phyloP scores from a whole-genome alignment of 2,888 invertebrate species.

The Tricholauxania praeusta region DNA sequence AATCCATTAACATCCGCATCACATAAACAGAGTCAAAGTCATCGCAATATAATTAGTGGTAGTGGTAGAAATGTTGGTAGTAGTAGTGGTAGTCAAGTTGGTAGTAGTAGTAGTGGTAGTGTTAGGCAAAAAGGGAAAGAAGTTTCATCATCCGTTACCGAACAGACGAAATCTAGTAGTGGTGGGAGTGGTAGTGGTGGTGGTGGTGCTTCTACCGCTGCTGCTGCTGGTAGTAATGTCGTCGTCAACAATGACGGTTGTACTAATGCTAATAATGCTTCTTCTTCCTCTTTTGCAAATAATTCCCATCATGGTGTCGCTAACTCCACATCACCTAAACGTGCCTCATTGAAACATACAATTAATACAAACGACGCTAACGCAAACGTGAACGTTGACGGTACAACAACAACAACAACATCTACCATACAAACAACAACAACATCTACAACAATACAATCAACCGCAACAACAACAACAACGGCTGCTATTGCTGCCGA shows the following conservation, averaged over 20 bases:
- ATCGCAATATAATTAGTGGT: constrained; percentile 45
- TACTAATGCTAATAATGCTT: constrained; percentile 73
- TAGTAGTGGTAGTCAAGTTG: constrained; percentile 48
- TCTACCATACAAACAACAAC: constrained; percentile 50
- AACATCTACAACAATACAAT: constrained; percentile 52
- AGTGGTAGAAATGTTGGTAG: constrained; percentile 48
- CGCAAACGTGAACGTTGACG: constrained; percentile 49
- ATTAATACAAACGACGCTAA: constrained; percentile 58
- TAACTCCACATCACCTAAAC: constrained; percentile 62
- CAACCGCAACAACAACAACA: constrained; percentile 66
- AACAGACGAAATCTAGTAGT: constrained; percentile 63
- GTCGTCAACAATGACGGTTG: constrained; percentile 70
- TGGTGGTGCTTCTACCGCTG: constrained; percentile 65
- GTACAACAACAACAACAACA: constrained; percentile 51
- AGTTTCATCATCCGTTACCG: constrained; percentile 56
- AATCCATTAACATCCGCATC: constrained; percentile 6
- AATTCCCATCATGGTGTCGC: constrained; percentile 68
- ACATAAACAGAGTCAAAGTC: constrained; percentile 33
- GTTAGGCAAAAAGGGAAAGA: constrained; percentile 67
- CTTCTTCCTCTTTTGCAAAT: constrained; percentile 74
- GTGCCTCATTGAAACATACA: constrained; percentile 63
- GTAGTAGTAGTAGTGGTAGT: constrained; percentile 52
- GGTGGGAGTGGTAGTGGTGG: constrained; percentile 65
- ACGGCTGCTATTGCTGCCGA: constrained; percentile 50
- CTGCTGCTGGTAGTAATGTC: constrained; percentile 65